These are phyloP conservation scores for Sminthurinus signatus DNA, from an alignment of 1,140 invertebrate species.

Conservation along the genomic window DNA sequence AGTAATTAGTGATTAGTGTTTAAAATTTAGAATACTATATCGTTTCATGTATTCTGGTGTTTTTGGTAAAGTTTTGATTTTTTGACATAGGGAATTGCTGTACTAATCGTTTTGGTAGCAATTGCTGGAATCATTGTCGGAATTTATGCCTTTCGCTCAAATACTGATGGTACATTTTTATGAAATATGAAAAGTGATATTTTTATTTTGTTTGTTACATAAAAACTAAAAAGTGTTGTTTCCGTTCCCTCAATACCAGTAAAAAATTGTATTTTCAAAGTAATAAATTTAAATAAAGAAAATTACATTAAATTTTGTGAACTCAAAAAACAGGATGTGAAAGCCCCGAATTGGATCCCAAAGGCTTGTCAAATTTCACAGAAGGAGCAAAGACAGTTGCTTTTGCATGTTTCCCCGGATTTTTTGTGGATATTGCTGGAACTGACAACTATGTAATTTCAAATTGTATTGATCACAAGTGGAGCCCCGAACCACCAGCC, in stretches of 20 bases:
- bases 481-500: slow-evolving; percentile 31
- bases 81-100: slow-evolving; percentile 10
- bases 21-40: too few relatives aligned
- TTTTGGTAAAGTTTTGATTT: too few relatives aligned
- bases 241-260: too few relatives aligned
- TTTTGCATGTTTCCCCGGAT: slow-evolving; percentile 32
- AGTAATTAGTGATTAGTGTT: not conserved
- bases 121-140: slow-evolving; percentile 7
- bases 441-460: slow-evolving; percentile 12
- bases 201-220: not conserved
- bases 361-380: slow-evolving; percentile 31
- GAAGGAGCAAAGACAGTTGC: slow-evolving; percentile 11
- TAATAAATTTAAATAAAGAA: not conserved
- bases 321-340: slow-evolving; percentile 15
- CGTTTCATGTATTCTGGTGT: too few relatives aligned
- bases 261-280: too few relatives aligned
- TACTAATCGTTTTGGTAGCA: slow-evolving; percentile 12
- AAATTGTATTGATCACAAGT: slow-evolving; percentile 21
- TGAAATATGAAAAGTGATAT: not conserved
- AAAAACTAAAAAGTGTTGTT: not conserved
- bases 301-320: too few relatives aligned
- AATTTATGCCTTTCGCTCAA: slow-evolving; percentile 19
- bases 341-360: slow-evolving; percentile 23
- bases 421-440: slow-evolving; percentile 18
- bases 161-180: not conserved